phyloP scores from a whole-genome alignment of 2,888 invertebrate species.

The Clivina fossor region DNA sequence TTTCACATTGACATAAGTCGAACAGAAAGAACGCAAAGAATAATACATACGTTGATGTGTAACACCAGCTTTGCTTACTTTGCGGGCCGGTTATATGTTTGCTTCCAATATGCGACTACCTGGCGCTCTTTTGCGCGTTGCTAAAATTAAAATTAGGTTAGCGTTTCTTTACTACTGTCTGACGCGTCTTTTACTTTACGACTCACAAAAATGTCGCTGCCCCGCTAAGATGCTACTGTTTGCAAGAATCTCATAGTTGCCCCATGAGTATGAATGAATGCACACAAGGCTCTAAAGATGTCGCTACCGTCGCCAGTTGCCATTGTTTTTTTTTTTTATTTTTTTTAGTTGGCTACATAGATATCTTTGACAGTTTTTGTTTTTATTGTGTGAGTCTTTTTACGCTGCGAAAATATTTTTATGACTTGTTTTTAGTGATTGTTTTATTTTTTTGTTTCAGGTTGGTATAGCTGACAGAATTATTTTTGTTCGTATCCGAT shows the following conservation, averaged over 20 bases:
- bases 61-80: no score
- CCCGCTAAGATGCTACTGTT: no score
- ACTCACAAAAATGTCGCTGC: slow-evolving; percentile 17
- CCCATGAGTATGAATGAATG: no score
- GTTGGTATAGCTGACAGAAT: no score
- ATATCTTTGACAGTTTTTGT: slow-evolving; percentile 1
- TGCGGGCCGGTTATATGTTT: no score
- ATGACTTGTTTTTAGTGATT: neutral
- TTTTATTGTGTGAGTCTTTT: slow-evolving; percentile 13
- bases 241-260: no score
- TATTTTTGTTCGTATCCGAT: no score
- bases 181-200: slow-evolving; percentile 13
- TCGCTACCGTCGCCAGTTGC: neutral
- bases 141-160: slow-evolving; percentile 30
- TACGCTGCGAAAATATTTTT: neutral
- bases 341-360: no score
- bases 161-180: slow-evolving; percentile 9
- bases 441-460: slow-evolving; percentile 17
- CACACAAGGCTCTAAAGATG: neutral
- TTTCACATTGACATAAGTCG: no score
- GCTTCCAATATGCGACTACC: slow-evolving; percentile 20
- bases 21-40: no score
- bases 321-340: no score
- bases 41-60: no score
- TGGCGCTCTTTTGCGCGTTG: slow-evolving; percentile 19